Evolutionary conservation across 2,888 invertebrate species (phyloP), one percentile per base, ranked within the genome.

Genomic region (Drosophila nigricruria): DNA sequence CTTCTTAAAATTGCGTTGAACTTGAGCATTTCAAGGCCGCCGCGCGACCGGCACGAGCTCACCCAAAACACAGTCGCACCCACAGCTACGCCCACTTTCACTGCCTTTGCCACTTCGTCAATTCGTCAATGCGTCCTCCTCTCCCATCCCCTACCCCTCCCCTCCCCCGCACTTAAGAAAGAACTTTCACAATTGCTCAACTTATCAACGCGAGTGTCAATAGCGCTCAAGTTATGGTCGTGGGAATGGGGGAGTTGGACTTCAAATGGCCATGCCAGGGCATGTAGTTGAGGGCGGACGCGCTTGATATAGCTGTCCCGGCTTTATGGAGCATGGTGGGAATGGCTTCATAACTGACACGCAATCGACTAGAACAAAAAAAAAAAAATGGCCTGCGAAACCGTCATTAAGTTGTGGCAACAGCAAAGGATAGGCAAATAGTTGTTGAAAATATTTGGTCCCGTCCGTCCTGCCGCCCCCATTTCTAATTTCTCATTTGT

Each of bases 171-270:
- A 53, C 53, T 53, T 38, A 12, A 38, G 42, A 42, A 57, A 58
- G 18, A 62, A 61, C 45, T 66, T 72, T 57, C 23, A 73, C 68
- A 76, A 84, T 71, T 78, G 75, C 67, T 66, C 60, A 87, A 81
- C 67, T 75, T 81, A 77, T 81, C 65, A 66, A 62, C 70, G 74
- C 75, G 54, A 82, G 85, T 87, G 82, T 79, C 82, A 87, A 81
- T 81, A 68, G 75, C 66, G 66, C 52, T 68, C 65, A 69, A 79
- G 70, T 32, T 52, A 52, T 63, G 50, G 52, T 3, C 52, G 57
- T 23, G 40, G 43, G 52, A 58, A 30, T 58, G 40, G 32, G 1
- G 23, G 56, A 53, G 52, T 40, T 10, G 36, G 45, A 53, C 45
- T 34, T 27, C 42, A 43, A 32, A 14, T 32, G 38, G 50, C 9